Percentiles rank a stretch among this genome's conserved stretches.
phyloP scores from a whole-genome alignment of 2,113 vertebrate genomes.

The Calonectris borealis region DNA sequence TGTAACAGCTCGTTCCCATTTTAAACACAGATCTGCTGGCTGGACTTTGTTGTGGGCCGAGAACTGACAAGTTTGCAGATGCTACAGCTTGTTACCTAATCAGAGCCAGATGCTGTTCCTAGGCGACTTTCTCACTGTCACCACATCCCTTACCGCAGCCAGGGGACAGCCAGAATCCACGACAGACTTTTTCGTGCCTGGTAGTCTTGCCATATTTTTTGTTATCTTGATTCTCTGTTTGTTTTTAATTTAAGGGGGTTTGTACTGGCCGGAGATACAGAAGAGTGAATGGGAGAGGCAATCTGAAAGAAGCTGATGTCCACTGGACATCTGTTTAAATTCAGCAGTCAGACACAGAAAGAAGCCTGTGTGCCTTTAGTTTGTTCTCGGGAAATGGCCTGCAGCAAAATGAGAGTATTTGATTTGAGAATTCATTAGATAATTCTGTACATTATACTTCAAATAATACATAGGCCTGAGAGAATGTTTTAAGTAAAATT shows the following conservation, averaged over 20 bases:
- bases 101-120: constrained; percentile 51
- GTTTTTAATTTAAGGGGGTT: neutral
- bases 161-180: neutral
- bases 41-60: constrained; percentile 47
- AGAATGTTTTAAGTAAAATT: constrained; percentile 47
- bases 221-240: constrained; percentile 16
- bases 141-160: neutral
- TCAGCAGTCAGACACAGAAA: neutral
- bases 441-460: constrained; percentile 41
- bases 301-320: neutral
- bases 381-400: constrained; percentile 50
- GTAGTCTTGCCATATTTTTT: neutral
- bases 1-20: constrained; percentile 52
- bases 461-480: constrained; percentile 42
- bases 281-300: neutral
- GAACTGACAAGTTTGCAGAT: constrained; percentile 59
- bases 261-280: neutral
- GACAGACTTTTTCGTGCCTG: neutral
- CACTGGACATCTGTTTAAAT: constrained; percentile 17
- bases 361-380: constrained; percentile 1
- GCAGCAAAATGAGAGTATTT: constrained; percentile 57
- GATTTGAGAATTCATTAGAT: constrained; percentile 67
- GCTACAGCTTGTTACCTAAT: constrained; percentile 55
- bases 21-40: constrained; percentile 16
- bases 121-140: neutral